Percentiles rank a stretch among this genome's conserved stretches.
These are phyloP conservation scores for Mustela nigripes DNA, from an alignment of 2,113 vertebrate genomes.

Conservation along the genomic window DNA sequence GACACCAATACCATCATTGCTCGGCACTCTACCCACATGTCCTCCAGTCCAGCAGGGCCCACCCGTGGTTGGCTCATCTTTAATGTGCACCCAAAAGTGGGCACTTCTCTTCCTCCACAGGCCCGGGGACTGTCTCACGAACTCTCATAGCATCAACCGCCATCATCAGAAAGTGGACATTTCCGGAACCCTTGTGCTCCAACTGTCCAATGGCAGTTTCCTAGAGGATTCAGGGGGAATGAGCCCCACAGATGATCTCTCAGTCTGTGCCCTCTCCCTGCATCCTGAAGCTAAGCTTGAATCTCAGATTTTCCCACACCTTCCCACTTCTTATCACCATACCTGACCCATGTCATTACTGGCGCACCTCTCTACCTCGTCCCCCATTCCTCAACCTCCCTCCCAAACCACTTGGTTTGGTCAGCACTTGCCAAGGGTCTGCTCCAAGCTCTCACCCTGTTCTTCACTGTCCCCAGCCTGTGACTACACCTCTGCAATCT, in stretches of 20 bases:
- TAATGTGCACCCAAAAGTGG: not conserved
- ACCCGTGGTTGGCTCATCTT: not conserved
- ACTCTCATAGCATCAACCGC: not conserved
- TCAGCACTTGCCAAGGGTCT: no score
- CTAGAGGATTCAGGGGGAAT: not conserved
- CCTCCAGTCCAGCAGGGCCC: not conserved
- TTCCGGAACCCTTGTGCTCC: not conserved
- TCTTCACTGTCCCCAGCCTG: not conserved
- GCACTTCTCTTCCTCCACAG: not conserved
- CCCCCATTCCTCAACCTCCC: not conserved
- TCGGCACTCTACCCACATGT: not conserved
- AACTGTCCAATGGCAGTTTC: not conserved
- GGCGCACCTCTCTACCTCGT: not conserved
- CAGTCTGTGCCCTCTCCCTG: not conserved
- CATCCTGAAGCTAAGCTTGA: not conserved
- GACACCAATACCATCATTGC: not conserved
- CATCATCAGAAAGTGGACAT: not conserved
- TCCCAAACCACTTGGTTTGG: not conserved
- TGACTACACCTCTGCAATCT: not conserved
- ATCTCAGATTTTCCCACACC: not conserved
- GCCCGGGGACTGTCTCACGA: not conserved
- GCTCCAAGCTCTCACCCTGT: not conserved
- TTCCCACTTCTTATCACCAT: not conserved
- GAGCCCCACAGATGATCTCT: not conserved
- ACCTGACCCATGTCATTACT: not conserved